Base-by-base conservation (phyloP, 2,888 invertebrate species). In the Toxonevra muliebris region DNA sequence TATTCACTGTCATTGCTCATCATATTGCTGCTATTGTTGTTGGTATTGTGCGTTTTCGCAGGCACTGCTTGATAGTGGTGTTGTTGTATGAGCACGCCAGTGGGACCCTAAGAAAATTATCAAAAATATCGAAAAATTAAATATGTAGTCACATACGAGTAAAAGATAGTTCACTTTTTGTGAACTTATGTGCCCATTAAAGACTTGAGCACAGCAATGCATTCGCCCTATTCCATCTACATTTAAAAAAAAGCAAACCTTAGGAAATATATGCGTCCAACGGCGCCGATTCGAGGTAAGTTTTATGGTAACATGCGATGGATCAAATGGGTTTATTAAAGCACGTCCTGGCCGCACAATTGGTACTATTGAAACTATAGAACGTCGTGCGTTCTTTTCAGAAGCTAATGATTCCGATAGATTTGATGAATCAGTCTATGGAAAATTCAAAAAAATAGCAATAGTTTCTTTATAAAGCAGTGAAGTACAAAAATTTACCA, bases 191-290 rank as follows among this genome's bases (percentile, higher is more conserved):
- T n/a, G n/a, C n/a, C n/a, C n/a, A n/a, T n/a, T n/a, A n/a, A n/a
- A n/a, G n/a, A n/a, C n/a, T n/a, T n/a, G n/a, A n/a, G n/a, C n/a
- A n/a, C n/a, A n/a, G n/a, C n/a, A n/a, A n/a, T n/a, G n/a, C n/a
- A n/a, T n/a, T n/a, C n/a, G n/a, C n/a, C n/a, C n/a, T 54, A 53
- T 66, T n/a, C 15, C 43, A 11, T 19, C n/a, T 19, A 69, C 42
- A 60, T n/a, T 54, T 55, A 41, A 19, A 43, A 55, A 13, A 48
- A 50, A 20, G 2, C 15, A 42, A 72, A 80, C 81, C 74, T 95
- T 94, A 2, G 98, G 98, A 85, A 99, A 99, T 77, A 98, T 98
- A 84, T 99, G 98, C 0, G 97, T 97, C 99, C 99, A 99, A 66
- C 98, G 89, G 43, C 98, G 87, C 59, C 98, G 88, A 84, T 97